A percentile compares a stretch with the other conserved stretches of the same genome.
phyloP scores from a whole-genome alignment of 2,797 vertebrate species.

The Aplochiton taeniatus region DNA sequence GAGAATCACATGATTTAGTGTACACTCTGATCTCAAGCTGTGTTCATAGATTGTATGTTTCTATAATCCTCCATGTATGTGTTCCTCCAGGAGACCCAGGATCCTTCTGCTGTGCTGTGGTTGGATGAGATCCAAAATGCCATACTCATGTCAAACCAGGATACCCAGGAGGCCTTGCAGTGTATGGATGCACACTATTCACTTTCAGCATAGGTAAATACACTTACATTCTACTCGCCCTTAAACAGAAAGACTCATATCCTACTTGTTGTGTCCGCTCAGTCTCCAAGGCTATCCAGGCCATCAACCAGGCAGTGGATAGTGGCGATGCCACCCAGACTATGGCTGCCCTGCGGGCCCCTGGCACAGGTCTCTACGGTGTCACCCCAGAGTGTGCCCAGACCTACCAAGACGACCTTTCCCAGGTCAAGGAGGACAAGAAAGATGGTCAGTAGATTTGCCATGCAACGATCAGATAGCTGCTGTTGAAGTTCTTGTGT shows the following conservation, averaged over 20 bases:
- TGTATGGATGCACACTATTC: conserved; percentile 75
- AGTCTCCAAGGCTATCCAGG: conserved; percentile 91
- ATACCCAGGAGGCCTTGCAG: conserved; percentile 86
- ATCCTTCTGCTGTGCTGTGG: conserved; percentile 96
- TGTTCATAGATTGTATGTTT: neutral
- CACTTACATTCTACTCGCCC: neutral
- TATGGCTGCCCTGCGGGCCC: conserved; percentile 80
- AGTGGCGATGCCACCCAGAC: conserved; percentile 79
- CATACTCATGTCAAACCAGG: conserved; percentile 86
- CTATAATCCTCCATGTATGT: conserved; percentile 6
- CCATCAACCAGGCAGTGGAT: conserved; percentile 89
- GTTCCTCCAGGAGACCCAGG: conserved; percentile 84
- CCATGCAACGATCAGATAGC: neutral
- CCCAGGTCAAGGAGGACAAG: conserved; percentile 77
- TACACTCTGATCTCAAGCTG: too few relatives aligned
- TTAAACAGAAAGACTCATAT: neutral
- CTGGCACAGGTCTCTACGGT: conserved; percentile 88
- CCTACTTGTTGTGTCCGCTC: conserved; percentile 2
- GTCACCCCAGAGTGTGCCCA: conserved; percentile 90
- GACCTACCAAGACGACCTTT: conserved; percentile 86
- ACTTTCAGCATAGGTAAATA: too few relatives aligned
- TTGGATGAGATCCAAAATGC: conserved; percentile 97
- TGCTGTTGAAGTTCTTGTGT: neutral
- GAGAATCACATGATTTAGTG: too few relatives aligned
- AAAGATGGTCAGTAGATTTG: conserved; percentile 74